phyloP scores from a whole-genome alignment of 2,113 vertebrate species.

The Turdus rufiventris region DNA sequence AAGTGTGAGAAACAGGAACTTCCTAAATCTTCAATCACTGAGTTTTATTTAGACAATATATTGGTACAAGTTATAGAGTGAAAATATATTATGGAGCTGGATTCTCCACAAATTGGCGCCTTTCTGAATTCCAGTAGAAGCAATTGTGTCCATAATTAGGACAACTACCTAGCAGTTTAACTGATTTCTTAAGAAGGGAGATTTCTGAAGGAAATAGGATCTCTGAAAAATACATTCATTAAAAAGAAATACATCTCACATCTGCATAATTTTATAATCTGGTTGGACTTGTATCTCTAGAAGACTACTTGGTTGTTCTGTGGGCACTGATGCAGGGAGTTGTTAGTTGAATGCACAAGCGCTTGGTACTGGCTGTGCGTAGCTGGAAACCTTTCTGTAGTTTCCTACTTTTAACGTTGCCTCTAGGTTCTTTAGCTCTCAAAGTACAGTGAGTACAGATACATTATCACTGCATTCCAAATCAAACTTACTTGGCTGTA shows the following conservation, averaged over 20 bases:
- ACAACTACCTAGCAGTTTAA: not conserved
- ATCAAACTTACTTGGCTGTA: not conserved
- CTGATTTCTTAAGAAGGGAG: not conserved
- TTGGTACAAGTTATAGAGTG: not conserved
- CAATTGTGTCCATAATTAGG: not conserved
- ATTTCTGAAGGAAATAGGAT: not conserved
- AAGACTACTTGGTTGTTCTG: not conserved
- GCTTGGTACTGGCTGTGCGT: not conserved
- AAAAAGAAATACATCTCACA: not conserved
- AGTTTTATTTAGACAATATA: not conserved
- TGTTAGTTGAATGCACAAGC: not conserved
- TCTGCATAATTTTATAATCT: not conserved
- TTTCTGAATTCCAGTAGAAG: not conserved
- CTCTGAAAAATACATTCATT: not conserved
- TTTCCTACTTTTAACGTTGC: not conserved
- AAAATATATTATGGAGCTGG: not conserved
- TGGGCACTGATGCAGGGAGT: not conserved
- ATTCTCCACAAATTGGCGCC: not conserved
- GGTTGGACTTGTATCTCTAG: not conserved
- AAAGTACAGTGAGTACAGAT: not conserved
- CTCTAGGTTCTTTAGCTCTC: not conserved
- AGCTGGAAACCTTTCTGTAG: not conserved
- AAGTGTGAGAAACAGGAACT: not conserved
- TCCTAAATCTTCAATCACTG: not conserved
- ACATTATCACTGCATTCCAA: not conserved